These are phyloP conservation scores for Oscheius sp. DNA, from an alignment of 1,140 invertebrate genomes.

Conservation along the genomic window DNA sequence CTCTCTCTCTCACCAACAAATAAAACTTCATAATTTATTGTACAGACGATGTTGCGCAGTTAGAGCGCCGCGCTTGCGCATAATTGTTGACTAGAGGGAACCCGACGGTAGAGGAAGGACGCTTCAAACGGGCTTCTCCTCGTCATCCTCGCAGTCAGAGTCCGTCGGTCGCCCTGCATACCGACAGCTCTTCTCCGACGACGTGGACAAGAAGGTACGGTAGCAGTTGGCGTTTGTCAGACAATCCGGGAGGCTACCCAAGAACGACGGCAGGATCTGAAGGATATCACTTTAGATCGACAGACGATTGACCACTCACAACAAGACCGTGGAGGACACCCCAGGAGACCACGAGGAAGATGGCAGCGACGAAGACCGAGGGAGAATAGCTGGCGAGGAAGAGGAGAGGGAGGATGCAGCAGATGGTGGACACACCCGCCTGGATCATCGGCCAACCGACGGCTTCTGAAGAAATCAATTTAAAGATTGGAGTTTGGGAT, in stretches of 20 bases:
- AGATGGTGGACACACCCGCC: conserved; percentile 78
- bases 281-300: no score
- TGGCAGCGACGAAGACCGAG: conserved; percentile 63
- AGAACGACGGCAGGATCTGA: conserved; percentile 62
- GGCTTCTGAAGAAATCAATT: conserved; percentile 48
- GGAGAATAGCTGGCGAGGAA: conserved; percentile 79
- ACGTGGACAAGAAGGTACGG: conserved; percentile 39
- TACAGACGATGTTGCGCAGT: neutral
- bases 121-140: neutral
- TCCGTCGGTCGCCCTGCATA: neutral
- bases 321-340: conserved; percentile 62
- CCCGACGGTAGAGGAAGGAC: neutral
- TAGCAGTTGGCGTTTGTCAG: conserved; percentile 44
- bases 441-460: conserved; percentile 88
- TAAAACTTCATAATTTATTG: no score
- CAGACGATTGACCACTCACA: conserved; percentile 37
- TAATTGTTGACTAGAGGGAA: neutral
- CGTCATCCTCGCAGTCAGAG: neutral
- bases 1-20: neutral
- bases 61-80: neutral
- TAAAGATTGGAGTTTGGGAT: conserved; percentile 50
- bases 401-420: conserved; percentile 81
- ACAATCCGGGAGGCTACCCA: conserved; percentile 55
- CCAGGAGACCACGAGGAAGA: conserved; percentile 61
- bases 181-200: conserved; percentile 37